Percentiles rank a stretch among this genome's conserved stretches.
These are phyloP conservation scores for Eucera pruinosa DNA, from an alignment of 2,888 invertebrate genomes.

Conservation along the genomic window DNA sequence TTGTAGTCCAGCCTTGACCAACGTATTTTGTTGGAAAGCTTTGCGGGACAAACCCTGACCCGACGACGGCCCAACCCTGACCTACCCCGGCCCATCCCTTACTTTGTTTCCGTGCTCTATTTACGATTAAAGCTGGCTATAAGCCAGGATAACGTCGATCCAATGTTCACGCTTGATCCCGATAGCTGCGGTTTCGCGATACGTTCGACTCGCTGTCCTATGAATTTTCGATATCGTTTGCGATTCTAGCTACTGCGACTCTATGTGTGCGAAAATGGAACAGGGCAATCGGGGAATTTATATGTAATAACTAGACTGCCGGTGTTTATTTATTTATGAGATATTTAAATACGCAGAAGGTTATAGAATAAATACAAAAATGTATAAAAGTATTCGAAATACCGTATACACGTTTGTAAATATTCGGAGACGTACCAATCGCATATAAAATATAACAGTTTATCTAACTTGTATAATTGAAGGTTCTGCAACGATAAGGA, in stretches of 20 bases:
- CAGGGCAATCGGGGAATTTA: not conserved
- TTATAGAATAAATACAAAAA: no score
- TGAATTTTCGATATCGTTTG: not conserved
- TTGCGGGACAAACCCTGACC: constrained; percentile 43
- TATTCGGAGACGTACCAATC: no score
- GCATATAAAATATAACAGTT: no score
- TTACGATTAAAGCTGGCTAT: constrained; percentile 34
- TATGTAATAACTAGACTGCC: no score
- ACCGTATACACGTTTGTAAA: no score
- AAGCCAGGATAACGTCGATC: constrained; percentile 35
- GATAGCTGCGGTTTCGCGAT: not conserved
- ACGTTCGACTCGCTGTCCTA: not conserved
- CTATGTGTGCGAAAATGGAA: not conserved
- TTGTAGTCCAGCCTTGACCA: constrained; percentile 44
- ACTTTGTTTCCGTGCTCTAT: constrained; percentile 43
- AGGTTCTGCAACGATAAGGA: no score
- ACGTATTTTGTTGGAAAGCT: constrained; percentile 18
- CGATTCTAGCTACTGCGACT: not conserved
- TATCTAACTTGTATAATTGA: no score
- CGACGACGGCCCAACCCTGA: constrained; percentile 47
- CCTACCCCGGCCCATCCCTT: constrained; percentile 28
- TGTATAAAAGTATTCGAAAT: no score
- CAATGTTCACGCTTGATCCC: not conserved
- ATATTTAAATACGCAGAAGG: no score
- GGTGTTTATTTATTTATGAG: no score